Base-by-base conservation (phyloP, 2,888 invertebrate species). In the Callimorpha dominula region DNA sequence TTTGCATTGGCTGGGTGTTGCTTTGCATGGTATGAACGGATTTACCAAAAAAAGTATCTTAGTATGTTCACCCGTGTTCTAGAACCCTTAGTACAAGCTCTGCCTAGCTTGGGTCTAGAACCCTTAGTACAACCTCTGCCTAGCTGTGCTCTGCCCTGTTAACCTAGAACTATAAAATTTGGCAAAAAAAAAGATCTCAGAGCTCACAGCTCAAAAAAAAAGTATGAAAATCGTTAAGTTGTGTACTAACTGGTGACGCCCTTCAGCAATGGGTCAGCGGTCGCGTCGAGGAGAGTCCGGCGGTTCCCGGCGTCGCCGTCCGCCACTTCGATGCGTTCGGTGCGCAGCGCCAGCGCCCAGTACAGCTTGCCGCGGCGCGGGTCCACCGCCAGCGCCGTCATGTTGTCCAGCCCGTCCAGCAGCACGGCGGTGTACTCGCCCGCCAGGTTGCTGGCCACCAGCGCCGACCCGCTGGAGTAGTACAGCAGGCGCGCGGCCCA, bases 401-500 rank as follows among this genome's bases (percentile, higher is more conserved):
- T 96, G 86, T 95, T 92, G 91, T 81, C 0, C 96, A 96, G 97
- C 0, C 97, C 98, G 78, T 54, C 42, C 67, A 96, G 96, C 65
- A 98, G 93, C 86, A 80, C 80, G 71, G 97, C 96, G 49, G 97
- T 96, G 88, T 96, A 97, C 90, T 98, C 97, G 4, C 98, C 98
- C 79, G 96, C 96, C 70, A 98, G 93, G 86, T 97, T 97, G 79
- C 97, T 96, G 0, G 97, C 98, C 71, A 96, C 95, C 79, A 99
- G 97, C 80, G 96, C 94, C 92, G 85, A 88, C 72, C 94, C 94
- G 14, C 96, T 96, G 94, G 97, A 96, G 88, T 98, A 97, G 93
- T 97, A 98, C 92, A 98, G 96, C 87, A 97, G 96, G 65, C 97
- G 95, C 20, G 98, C 97, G 74, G 98, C 96, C 98, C 98, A 98